Evolutionary conservation across 2,113 vertebrate genomes (phyloP), one percentile per base, ranked within the genome.

Genomic region (Ceyx cyanopectus): DNA sequence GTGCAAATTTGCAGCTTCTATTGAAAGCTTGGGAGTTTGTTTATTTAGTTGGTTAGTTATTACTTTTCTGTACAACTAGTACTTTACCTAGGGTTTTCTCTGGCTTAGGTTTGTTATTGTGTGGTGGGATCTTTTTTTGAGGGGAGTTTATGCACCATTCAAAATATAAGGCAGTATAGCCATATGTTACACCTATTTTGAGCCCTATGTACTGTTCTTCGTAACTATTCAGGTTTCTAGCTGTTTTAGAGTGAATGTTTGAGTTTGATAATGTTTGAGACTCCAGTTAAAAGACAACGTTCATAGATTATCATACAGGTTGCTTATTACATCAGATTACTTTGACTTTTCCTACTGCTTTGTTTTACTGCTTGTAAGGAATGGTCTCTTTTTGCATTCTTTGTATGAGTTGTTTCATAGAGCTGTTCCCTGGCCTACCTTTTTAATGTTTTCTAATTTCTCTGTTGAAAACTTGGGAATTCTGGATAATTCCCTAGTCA

Each of bases 401-500:
- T 96, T 93, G 70, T 96, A 74, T 22, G 23, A 93, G 82, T 77
- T 97, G 96, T 97, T 95, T 96, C 92, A 95, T 40, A 91, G 96
- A 96, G 85, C 72, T 92, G 89, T 97, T 97, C 94, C 96, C 95
- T 94, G 93, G 95, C 91, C 94, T 96, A 94, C 79, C 96, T 97
- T 95, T 96, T 90, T 90, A 95, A 97, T 97, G 83, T 95, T 96
- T 97, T 97, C 91, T 97, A 95, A 84, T 97, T 96, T 97, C 82
- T 96, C 87, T 40, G 74, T 93, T 92, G 96, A 96, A 96, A 97
- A 95, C 89, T 91, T 97, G 95, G 97, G 96, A 97, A 97, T 98
- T 97, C 94, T 89, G 85, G 89, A 84, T 97, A 97, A 98, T 97
- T 97, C 96, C 95, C 96, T 92, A 88, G 96, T 95, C 93, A 94